These are phyloP conservation scores for Cricetomys ansorgei DNA, from an alignment of 2,113 vertebrate genomes.

Conservation along the genomic window DNA sequence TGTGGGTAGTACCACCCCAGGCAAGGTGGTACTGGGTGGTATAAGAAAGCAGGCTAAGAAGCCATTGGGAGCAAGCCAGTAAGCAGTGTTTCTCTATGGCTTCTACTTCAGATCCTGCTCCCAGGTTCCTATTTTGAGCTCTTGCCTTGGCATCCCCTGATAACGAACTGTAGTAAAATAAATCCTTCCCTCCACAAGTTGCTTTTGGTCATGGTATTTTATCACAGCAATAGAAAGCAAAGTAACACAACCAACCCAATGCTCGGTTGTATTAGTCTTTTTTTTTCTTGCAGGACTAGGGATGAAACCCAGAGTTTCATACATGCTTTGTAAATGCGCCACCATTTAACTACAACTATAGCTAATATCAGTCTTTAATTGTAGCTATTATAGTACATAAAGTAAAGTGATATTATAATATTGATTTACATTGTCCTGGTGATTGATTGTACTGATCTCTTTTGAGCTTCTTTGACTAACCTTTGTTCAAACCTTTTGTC, in stretches of 20 bases:
- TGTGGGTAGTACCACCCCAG: not conserved
- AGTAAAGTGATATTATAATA: not conserved
- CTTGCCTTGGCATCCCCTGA: too few relatives aligned
- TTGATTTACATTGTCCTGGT: too few relatives aligned
- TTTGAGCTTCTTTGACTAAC: not conserved
- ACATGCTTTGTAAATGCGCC: not conserved
- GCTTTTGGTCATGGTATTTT: not conserved
- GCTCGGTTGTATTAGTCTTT: not conserved
- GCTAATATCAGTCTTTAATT: not conserved
- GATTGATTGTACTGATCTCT: not conserved
- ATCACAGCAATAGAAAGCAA: not conserved
- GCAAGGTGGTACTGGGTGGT: not conserved
- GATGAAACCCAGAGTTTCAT: not conserved
- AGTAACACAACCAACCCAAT: not conserved
- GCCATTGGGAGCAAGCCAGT: not conserved
- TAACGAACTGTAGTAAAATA: too few relatives aligned
- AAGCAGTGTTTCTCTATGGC: not conserved
- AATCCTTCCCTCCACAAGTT: too few relatives aligned
- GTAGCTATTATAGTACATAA: not conserved
- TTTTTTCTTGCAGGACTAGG: not conserved
- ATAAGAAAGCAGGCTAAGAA: not conserved
- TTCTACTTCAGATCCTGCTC: not conserved
- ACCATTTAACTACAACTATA: not conserved
- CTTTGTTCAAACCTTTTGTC: not conserved
- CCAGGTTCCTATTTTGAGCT: not conserved